These are phyloP conservation scores for Oreochromis spilurus DNA, from an alignment of 2,113 vertebrate species.

Conservation along the genomic window DNA sequence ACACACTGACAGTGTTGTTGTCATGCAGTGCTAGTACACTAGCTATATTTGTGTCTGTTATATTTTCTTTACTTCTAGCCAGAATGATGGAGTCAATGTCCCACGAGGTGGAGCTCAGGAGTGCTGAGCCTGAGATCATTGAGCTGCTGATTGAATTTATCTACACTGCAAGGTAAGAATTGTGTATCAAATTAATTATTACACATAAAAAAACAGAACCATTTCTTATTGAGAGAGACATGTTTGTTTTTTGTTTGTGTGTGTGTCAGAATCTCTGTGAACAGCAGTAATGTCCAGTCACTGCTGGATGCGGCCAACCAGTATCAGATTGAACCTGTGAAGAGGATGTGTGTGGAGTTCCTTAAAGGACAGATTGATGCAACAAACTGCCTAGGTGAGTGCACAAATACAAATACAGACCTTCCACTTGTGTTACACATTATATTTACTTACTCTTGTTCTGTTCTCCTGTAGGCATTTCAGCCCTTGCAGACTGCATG, in stretches of 20 bases:
- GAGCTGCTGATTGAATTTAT: constrained; percentile 94
- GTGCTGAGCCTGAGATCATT: constrained; percentile 94
- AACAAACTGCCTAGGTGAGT: constrained; percentile 92
- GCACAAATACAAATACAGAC: neutral
- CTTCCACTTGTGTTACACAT: neutral
- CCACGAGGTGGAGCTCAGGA: constrained; percentile 94
- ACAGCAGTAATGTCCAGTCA: constrained; percentile 96
- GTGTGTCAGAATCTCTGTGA: constrained; percentile 88
- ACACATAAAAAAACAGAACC: neutral
- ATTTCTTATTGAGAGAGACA: neutral
- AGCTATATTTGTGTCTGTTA: neutral
- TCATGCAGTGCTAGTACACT: neutral
- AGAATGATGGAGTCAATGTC: constrained; percentile 97
- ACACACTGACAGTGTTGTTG: neutral
- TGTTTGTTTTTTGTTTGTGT: neutral
- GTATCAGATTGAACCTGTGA: constrained; percentile 98
- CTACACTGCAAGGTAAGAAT: constrained; percentile 88
- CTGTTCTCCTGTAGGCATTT: constrained; percentile 39
- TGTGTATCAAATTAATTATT: neutral
- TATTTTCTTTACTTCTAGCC: constrained; percentile 64
- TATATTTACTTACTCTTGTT: neutral
- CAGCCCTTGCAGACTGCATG: constrained; percentile 55
- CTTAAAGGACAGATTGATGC: constrained; percentile 96
- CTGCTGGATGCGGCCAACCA: constrained; percentile 96
- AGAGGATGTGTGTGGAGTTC: constrained; percentile 98